Evolutionary conservation across 2,797 vertebrate genomes (phyloP).

Genomic region (Cyprinella venusta): DNA sequence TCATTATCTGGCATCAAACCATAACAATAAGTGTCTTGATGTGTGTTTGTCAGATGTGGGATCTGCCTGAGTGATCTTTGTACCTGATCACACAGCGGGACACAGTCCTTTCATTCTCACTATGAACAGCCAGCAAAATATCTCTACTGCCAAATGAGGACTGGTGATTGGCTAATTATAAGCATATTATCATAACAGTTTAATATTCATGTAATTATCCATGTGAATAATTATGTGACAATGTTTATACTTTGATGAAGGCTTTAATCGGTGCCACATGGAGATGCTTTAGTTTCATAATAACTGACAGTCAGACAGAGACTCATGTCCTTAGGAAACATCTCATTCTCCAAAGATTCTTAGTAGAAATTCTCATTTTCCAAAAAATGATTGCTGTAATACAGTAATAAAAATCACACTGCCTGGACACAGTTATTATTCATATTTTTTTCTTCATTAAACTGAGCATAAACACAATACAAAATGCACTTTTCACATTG

Average conservation of each 20-base stretch:
- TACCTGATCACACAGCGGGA: constrained; percentile 36
- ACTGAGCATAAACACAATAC: not conserved
- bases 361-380: not conserved
- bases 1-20: constrained; percentile 10
- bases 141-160: constrained; percentile 28
- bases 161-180: constrained; percentile 47
- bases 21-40: not conserved
- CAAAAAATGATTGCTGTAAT: not conserved
- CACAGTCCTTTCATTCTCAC: constrained; percentile 15
- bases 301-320: constrained; percentile 15
- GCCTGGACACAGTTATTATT: not conserved
- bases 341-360: too few species aligned
- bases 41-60: constrained; percentile 26
- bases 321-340: not conserved
- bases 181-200: constrained; percentile 36
- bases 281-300: constrained; percentile 15
- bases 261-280: constrained; percentile 25
- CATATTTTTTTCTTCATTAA: not conserved
- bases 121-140: constrained; percentile 22
- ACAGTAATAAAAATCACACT: not conserved
- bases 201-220: constrained; percentile 52
- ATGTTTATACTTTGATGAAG: constrained; percentile 36
- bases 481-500: not conserved
- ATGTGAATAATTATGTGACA: constrained; percentile 35
- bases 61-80: constrained; percentile 8